Evolutionary conservation across 2,797 vertebrate genomes (phyloP).

Genomic region (Propithecus perrieri): DNA sequence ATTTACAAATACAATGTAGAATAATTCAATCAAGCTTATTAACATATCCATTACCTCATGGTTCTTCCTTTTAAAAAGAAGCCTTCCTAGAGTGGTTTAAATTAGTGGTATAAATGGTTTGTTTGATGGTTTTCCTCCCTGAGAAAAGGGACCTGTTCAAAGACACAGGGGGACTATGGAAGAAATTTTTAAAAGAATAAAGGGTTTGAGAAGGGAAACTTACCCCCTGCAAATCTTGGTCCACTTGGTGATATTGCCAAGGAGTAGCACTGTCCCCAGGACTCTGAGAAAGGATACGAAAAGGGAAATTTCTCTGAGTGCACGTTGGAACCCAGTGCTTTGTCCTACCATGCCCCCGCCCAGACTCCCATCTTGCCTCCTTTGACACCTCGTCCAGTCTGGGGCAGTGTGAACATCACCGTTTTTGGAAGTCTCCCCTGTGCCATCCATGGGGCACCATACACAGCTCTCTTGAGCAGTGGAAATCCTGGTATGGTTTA

Average conservation of each 20-base stretch:
- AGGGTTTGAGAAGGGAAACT: background rate
- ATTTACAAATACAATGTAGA: background rate
- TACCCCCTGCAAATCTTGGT: background rate
- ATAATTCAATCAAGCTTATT: background rate
- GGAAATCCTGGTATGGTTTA: background rate
- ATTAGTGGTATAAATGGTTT: background rate
- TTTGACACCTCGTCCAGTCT: background rate
- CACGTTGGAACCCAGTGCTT: background rate
- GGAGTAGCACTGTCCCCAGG: background rate
- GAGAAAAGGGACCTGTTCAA: background rate
- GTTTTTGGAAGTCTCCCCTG: background rate
- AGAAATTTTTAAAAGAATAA: background rate
- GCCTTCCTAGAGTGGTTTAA: background rate
- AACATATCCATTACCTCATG: background rate
- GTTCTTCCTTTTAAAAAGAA: background rate
- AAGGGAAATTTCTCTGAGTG: background rate
- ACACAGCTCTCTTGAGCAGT: background rate
- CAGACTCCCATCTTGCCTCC: background rate
- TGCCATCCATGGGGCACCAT: background rate
- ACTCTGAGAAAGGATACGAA: background rate
- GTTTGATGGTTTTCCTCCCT: background rate
- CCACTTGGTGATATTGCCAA: background rate
- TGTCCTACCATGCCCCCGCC: background rate
- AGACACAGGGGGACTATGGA: background rate
- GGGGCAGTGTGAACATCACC: background rate